Evolutionary conservation across 2,113 vertebrate species (phyloP).

Genomic region (Numida meleagris): DNA sequence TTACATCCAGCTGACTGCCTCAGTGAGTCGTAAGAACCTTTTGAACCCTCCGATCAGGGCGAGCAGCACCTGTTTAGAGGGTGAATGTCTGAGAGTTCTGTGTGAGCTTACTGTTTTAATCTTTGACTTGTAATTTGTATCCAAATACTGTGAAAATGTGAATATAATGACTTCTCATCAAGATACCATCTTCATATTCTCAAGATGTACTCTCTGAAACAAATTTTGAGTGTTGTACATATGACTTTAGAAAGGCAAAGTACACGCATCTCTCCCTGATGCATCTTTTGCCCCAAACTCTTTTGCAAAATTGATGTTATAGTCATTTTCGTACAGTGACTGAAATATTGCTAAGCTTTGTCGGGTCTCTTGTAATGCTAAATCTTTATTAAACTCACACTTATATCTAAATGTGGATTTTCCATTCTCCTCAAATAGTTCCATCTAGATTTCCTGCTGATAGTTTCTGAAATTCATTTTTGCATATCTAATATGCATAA

Average conservation of each 20-base stretch:
- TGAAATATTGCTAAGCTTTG: constrained; percentile 11
- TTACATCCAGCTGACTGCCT: not conserved
- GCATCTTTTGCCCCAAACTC: constrained; percentile 13
- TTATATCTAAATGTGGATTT: not conserved
- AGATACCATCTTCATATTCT: constrained; percentile 42
- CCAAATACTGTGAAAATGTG: constrained; percentile 47
- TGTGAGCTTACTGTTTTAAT: constrained; percentile 12
- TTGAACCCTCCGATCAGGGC: not conserved
- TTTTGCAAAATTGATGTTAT: not conserved
- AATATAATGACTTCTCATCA: constrained; percentile 54
- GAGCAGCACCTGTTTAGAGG: constrained; percentile 16
- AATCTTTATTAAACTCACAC: constrained; percentile 10
- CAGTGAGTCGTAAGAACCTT: not conserved
- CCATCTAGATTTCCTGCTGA: not conserved
- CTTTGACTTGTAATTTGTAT: constrained; percentile 40
- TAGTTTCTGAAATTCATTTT: constrained; percentile 6
- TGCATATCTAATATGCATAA: not conserved
- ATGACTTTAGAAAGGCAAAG: not conserved
- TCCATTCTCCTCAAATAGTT: not conserved
- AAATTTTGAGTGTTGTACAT: not conserved
- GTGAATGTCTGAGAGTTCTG: constrained; percentile 13
- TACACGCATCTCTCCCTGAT: constrained; percentile 13
- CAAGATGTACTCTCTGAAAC: constrained; percentile 1
- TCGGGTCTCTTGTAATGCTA: not conserved
- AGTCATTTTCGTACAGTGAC: not conserved